Conservation (phyloP, 2,888 invertebrate species). For the Embidobia sp. region DNA sequence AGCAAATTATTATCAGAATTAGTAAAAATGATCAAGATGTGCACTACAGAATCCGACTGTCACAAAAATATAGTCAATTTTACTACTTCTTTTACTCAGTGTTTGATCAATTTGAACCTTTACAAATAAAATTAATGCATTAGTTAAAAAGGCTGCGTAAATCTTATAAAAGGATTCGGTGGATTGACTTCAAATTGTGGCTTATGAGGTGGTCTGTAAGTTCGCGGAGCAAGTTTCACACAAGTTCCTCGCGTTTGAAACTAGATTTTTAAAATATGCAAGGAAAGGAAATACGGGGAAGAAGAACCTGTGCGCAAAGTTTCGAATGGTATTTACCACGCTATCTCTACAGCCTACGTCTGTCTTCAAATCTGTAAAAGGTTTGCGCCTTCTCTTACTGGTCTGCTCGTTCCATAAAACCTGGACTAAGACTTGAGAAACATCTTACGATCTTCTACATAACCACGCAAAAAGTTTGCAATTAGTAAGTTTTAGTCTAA, state of each 20-base stretch:
- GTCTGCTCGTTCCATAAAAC: slow-evolving; percentile 9
- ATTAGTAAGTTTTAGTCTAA: slow-evolving; percentile 18
- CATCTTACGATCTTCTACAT: slow-evolving; percentile 4
- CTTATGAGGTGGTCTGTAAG: slow-evolving; percentile 10
- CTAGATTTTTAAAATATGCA: slow-evolving; percentile 46
- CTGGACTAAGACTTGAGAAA: slow-evolving; percentile 6
- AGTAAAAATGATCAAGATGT: no score
- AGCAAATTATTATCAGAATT: no score
- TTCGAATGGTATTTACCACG: slow-evolving; percentile 26
- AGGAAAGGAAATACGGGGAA: slow-evolving; percentile 12
- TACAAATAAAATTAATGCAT: background rate
- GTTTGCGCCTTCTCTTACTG: background rate
- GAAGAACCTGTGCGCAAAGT: slow-evolving; percentile 14
- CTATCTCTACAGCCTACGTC: slow-evolving; percentile 15
- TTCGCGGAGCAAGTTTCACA: slow-evolving; percentile 2
- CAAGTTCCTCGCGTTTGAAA: slow-evolving; percentile 21
- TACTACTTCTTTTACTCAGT: no score
- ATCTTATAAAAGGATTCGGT: slow-evolving; percentile 9
- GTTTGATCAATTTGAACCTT: no score
- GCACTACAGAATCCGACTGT: no score
- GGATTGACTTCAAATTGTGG: slow-evolving; percentile 19
- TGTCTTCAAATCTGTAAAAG: slow-evolving; percentile 22
- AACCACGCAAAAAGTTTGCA: slow-evolving; percentile 11
- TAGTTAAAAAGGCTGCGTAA: background rate
- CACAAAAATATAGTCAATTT: no score